These are phyloP conservation scores for Strix uralensis DNA, from an alignment of 2,113 vertebrate genomes.

Conservation along the genomic window DNA sequence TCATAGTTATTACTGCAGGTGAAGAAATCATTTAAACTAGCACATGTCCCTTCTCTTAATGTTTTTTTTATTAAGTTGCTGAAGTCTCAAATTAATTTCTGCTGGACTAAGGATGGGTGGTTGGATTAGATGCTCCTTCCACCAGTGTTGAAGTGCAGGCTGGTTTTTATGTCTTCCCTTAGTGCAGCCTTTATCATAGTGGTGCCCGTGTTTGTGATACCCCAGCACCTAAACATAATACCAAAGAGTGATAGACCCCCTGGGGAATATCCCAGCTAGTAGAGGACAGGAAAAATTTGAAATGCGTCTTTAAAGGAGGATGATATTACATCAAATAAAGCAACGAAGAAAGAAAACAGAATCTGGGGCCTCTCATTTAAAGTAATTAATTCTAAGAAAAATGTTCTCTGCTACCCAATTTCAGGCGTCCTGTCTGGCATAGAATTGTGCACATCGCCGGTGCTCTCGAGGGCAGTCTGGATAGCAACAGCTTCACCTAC, in stretches of 20 bases:
- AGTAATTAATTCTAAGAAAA: not conserved
- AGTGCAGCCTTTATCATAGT: not conserved
- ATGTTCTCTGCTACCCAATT: not conserved
- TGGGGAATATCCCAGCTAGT: not conserved
- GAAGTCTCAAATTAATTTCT: not conserved
- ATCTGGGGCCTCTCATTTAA: not conserved
- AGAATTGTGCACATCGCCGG: not conserved
- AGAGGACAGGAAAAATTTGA: not conserved
- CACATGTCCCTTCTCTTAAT: not conserved
- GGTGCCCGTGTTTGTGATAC: accelerated
- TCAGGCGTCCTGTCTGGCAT: not conserved
- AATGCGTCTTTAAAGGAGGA: not conserved
- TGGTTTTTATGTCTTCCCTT: not conserved
- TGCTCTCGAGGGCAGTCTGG: not conserved
- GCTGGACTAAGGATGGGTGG: not conserved
- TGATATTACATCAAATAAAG: not conserved
- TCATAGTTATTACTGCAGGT: not conserved
- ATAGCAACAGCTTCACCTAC: not conserved
- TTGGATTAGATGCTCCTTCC: not conserved
- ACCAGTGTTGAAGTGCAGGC: not conserved
- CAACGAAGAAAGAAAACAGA: not conserved
- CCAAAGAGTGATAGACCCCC: not conserved
- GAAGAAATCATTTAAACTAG: not conserved
- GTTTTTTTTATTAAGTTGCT: not conserved
- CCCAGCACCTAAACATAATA: not conserved